Base-by-base conservation (phyloP, 1,140 invertebrate genomes). In the Lepidotrigona ventralis region DNA sequence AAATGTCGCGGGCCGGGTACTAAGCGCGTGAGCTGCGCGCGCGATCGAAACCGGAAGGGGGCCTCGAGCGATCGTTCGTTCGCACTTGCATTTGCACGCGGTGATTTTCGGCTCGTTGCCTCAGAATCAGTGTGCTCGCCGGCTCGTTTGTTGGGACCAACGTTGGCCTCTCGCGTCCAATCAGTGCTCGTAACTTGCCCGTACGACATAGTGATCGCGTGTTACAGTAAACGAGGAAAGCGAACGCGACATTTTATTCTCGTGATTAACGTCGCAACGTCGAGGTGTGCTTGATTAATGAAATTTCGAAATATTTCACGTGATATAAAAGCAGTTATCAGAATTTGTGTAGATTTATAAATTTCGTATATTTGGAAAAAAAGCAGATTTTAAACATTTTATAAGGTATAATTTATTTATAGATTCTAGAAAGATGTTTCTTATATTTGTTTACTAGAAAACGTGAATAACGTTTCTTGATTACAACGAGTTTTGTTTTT, bases 1-100 rank as follows among this genome's bases (percentile, higher is more conserved):
- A 89, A 88, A 86, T 78, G 80, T 80, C 51, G 79, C 60, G 53
- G 66, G 75, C 56, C 78, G 83, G 58, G 86, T 70, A 85, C 87
- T 84, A 81, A 79, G 86, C 87, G 81, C 87, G 87, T 86, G 88
- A 89, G 87, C 79, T 86, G 84, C 75, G 84, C 83, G 81, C 81
- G 56, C 88, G 87, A 88, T 88, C 77, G 84, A 86, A 86, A 85
- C 39, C 64, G 81, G 74, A 53, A 82, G 83, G 4, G 79, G 75
- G 79, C 81, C 81, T 71, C 69, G 86, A 78, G 71, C 75, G 64
- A 12, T n/a, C 81, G 64, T 69, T 87, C 68, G 70, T 85, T 87
- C 86, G 84, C 53, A 63, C 81, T 76, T 69, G 29, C 19, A 39
- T 39, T 76, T 69, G 46, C 64, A 14, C 74, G 21, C 19, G 33